Percentiles rank a stretch among this genome's conserved stretches.
phyloP scores from a whole-genome alignment of 2,888 invertebrate genomes.

The Ornithoptera alexandrae region DNA sequence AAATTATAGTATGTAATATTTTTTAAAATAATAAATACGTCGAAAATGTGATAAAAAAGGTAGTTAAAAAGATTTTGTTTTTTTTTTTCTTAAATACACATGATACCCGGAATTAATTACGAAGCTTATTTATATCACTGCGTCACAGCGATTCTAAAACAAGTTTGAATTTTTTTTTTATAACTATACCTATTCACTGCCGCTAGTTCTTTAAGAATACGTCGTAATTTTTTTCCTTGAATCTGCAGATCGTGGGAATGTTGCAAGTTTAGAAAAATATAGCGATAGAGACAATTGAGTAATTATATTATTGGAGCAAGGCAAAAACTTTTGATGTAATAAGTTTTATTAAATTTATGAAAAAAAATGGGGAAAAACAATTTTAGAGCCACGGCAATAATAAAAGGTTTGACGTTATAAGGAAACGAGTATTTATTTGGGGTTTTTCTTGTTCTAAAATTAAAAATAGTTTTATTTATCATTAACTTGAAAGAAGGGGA shows the following conservation, averaged over 20 bases:
- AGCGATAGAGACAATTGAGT: not conserved
- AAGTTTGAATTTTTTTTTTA: not conserved
- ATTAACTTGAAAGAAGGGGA: too few species aligned
- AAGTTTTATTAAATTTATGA: not conserved
- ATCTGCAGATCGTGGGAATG: not conserved
- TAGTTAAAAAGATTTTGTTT: not conserved
- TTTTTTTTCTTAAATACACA: not conserved
- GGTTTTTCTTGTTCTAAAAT: not conserved
- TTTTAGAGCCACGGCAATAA: not conserved
- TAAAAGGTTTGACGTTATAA: not conserved
- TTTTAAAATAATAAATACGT: too few species aligned
- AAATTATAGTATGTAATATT: too few species aligned
- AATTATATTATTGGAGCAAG: constrained; percentile 9
- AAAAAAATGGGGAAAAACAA: not conserved
- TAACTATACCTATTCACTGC: not conserved
- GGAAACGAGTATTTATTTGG: not conserved
- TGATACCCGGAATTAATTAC: not conserved
- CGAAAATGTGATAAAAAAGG: not conserved
- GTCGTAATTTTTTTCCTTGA: not conserved
- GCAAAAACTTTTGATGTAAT: not conserved
- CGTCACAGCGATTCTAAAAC: not conserved
- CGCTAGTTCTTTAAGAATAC: not conserved
- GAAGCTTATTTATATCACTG: not conserved
- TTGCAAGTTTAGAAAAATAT: not conserved
- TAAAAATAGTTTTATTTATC: not conserved